Evolutionary conservation across 2,797 vertebrate genomes (phyloP).

Genomic region (Tokudaia tokunoshimensis): DNA sequence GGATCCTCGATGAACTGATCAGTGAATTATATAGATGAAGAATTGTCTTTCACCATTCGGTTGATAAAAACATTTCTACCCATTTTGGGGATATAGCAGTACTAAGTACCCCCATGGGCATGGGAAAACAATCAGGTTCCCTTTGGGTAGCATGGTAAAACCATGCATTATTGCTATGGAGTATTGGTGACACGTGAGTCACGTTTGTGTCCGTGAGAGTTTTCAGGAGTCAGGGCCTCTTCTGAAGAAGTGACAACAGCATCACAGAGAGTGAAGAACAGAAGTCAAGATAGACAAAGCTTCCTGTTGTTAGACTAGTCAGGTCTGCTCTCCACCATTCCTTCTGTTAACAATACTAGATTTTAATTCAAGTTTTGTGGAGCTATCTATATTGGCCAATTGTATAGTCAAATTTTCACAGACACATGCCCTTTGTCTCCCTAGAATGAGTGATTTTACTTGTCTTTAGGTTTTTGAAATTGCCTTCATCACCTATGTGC

Average conservation of each 20-base stretch:
- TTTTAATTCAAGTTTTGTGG: too few relatives aligned
- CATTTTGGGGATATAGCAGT: too few relatives aligned
- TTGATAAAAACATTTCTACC: too few relatives aligned
- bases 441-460: neutral
- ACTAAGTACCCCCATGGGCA: too few relatives aligned
- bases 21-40: too few relatives aligned
- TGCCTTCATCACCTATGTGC: neutral
- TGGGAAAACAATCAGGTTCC: too few relatives aligned
- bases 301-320: neutral
- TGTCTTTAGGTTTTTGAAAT: neutral
- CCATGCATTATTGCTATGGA: too few relatives aligned
- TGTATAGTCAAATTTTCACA: neutral
- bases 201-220: rapidly evolving
- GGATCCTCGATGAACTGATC: too few relatives aligned
- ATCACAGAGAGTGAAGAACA: too few relatives aligned
- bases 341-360: neutral
- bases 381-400: neutral
- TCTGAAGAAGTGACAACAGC: neutral
- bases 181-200: neutral
- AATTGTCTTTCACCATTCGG: too few relatives aligned
- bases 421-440: neutral
- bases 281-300: too few relatives aligned
- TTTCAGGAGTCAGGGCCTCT: neutral
- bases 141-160: too few relatives aligned
- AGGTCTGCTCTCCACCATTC: neutral